phyloP scores from a whole-genome alignment of 35 echinoderm and acorn worm species.

The Ophioderma brevispina region DNA sequence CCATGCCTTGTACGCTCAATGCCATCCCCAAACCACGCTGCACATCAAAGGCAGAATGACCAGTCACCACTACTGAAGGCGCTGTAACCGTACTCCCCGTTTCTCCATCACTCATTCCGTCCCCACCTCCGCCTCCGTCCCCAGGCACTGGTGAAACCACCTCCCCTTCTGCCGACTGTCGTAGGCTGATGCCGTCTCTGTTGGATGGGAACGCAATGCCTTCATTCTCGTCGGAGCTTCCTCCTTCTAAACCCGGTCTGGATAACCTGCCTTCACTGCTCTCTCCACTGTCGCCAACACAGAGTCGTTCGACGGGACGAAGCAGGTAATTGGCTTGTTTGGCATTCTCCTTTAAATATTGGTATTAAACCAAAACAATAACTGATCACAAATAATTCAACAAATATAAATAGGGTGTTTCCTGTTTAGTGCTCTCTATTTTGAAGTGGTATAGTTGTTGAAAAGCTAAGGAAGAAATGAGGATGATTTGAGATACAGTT shows the following conservation, averaged over 20 bases:
- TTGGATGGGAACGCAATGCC: neutral
- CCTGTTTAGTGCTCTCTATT: too few species aligned
- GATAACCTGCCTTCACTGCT: slow-evolving; percentile 44
- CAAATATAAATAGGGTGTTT: too few species aligned
- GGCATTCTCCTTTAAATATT: slow-evolving; percentile 15
- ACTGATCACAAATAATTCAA: too few species aligned
- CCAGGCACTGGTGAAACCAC: slow-evolving; percentile 80
- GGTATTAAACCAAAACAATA: too few species aligned
- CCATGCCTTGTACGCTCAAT: slow-evolving; percentile 7
- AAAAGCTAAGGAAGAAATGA: too few species aligned
- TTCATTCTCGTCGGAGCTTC: slow-evolving; percentile 91
- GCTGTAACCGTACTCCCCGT: slow-evolving; percentile 25
- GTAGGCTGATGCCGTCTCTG: neutral
- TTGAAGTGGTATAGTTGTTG: too few species aligned
- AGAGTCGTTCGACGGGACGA: slow-evolving; percentile 1
- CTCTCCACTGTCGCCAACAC: slow-evolving; percentile 67
- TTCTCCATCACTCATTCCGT: slow-evolving; percentile 97
- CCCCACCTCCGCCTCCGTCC: slow-evolving; percentile 95
- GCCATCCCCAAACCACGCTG: slow-evolving; percentile 5
- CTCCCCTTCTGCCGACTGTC: slow-evolving; percentile 94
- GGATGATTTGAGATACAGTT: too few species aligned
- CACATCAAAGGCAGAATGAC: neutral
- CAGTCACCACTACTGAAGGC: slow-evolving; percentile 13
- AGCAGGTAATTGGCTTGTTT: neutral
- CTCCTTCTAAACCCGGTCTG: slow-evolving; percentile 85